These are phyloP conservation scores for Meles meles DNA, from an alignment of 2,113 vertebrate genomes.

Conservation along the genomic window DNA sequence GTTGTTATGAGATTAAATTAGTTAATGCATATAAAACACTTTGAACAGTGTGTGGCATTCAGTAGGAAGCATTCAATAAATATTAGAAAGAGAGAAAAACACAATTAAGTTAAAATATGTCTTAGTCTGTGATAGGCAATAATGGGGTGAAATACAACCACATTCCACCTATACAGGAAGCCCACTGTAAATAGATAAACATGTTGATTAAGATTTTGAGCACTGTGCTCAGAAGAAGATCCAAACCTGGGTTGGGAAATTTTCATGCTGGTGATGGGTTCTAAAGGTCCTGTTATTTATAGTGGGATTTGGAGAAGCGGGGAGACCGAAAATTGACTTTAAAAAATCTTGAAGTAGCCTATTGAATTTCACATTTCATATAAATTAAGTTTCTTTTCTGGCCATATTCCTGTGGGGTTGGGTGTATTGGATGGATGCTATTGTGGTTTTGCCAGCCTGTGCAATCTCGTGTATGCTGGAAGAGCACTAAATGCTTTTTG, in stretches of 20 bases:
- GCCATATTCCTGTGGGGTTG: neutral
- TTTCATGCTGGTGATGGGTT: neutral
- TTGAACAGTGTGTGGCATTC: neutral
- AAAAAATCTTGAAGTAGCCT: conserved; percentile 5
- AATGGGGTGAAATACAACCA: conserved; percentile 8
- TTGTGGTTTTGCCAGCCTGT: conserved; percentile 38
- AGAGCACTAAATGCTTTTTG: conserved; percentile 51
- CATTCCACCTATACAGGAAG: neutral
- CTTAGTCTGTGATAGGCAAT: neutral
- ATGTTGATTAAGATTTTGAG: neutral
- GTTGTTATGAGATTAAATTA: conserved; percentile 38
- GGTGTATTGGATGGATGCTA: conserved; percentile 15
- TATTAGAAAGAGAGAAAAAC: neutral
- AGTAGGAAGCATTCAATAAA: conserved; percentile 6
- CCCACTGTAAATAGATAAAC: neutral
- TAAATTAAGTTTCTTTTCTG: conserved; percentile 53
- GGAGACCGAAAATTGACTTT: conserved; percentile 1
- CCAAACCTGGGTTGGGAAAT: conserved; percentile 23
- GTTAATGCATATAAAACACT: conserved; percentile 6
- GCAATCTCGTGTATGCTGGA: neutral
- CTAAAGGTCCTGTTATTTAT: conserved; percentile 17
- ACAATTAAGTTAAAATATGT: neutral
- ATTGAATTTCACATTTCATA: conserved; percentile 45
- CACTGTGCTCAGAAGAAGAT: neutral
- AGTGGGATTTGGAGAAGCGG: neutral